Percentiles rank a stretch among this genome's conserved stretches.
Conservation (phyloP, 2,888 invertebrate genomes). For the Cephalotes varians region DNA sequence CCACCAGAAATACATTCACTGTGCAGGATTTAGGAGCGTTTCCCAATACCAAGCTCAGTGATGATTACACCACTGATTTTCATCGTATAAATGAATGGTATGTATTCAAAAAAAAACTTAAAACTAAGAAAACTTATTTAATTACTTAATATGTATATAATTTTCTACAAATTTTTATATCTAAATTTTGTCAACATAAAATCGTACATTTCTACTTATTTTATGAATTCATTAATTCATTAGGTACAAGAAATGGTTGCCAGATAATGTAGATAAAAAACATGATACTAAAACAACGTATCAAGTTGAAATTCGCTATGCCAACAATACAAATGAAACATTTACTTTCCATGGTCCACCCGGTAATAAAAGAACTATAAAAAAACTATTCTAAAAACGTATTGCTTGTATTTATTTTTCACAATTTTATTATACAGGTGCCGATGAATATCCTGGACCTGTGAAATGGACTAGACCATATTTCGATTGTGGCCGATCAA, state of each 20-base stretch:
- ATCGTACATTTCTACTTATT: background rate
- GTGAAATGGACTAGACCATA: constrained; percentile 98
- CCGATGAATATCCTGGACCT: constrained; percentile 96
- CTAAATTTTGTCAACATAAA: background rate
- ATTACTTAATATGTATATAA: background rate
- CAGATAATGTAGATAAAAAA: constrained; percentile 92
- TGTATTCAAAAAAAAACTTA: constrained; percentile 36
- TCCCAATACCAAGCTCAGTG: constrained; percentile 91
- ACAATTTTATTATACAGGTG: constrained; percentile 85
- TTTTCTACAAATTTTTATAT: background rate
- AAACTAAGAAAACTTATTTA: no score
- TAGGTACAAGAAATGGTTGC: constrained; percentile 95
- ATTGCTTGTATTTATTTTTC: background rate
- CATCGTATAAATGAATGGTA: constrained; percentile 97
- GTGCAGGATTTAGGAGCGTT: constrained; percentile 95
- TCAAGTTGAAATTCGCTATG: constrained; percentile 96
- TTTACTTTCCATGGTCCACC: constrained; percentile 98
- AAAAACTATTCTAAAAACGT: background rate
- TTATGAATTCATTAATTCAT: background rate
- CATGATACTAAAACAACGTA: constrained; percentile 97
- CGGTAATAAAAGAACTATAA: constrained; percentile 83
- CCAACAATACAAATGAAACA: constrained; percentile 98
- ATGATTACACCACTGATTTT: constrained; percentile 96
- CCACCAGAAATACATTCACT: constrained; percentile 96
- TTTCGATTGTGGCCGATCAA: constrained; percentile 97